Evolutionary conservation across 2,113 vertebrate species (phyloP), one percentile per base, ranked within the genome.

Genomic region (Chionis minor): DNA sequence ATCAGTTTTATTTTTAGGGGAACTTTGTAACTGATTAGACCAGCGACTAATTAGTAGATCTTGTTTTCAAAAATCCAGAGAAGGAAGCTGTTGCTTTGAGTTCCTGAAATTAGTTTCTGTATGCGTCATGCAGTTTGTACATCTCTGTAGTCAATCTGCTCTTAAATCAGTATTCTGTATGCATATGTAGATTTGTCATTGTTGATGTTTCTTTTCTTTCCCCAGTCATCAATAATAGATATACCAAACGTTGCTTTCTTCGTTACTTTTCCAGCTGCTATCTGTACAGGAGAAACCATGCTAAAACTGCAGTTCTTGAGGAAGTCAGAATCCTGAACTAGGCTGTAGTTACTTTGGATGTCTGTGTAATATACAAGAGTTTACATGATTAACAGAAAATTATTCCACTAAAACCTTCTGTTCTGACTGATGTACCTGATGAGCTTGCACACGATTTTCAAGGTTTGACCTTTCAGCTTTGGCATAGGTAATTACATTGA

Each of bases 371-470:
- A 12, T 74, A n/a, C 10, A 55, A 59, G 63, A 28, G 17, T 44
- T n/a, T 70, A 74, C 6, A 14, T 27, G 20, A 77, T 74, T 74
- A 85, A 33, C 77, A 79, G 78, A 79, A 67, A 65, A 72, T 73
- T 54, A 54, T 86, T 52, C 74, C 4, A 3, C 63, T 95, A 35
- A 92, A 95, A n/a, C 51, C 35, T 85, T 85, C 30, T 91, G 16
- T 90, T 92, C 52, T 93, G 70, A 82, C 40, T 71, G 88, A 79
- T 92, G 78, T 79, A 85, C 49, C 35, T 90, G 52, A 91, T 80
- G 51, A 80, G 49, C 45, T 58, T 80, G 62, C 35, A 55, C 33
- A 54, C 2, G 5, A 2, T 92, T 88, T 95, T 88, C 54, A 49
- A 77, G 66, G 24, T 44, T 67, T 86, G 79, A 32, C 63, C 88